Evolutionary conservation across 37 sponge, comb jelly and placozoan genomes (phyloP).

Genomic region (Theonella swinhoei): DNA sequence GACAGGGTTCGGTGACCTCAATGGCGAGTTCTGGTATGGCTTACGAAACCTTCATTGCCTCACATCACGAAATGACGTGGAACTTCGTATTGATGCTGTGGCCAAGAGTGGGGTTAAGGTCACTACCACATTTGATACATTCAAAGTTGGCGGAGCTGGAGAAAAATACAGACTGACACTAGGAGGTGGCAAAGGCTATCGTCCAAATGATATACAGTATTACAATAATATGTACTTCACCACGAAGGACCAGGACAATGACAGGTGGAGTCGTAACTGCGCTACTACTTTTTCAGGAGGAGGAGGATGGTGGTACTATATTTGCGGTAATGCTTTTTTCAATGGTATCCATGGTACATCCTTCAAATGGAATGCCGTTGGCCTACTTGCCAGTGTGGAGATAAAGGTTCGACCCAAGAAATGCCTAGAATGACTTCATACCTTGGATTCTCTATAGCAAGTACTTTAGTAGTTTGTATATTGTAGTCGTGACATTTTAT

Average conservation of each 20-base stretch:
- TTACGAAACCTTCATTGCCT: slow-evolving; percentile 31
- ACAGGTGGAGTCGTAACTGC: slow-evolving; percentile 6
- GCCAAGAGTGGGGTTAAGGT: not conserved
- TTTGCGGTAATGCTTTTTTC: slow-evolving; percentile 9
- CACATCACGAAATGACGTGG: not conserved
- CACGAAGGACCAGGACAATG: slow-evolving; percentile 25
- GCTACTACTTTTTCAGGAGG: not conserved
- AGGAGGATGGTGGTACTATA: slow-evolving; percentile 35
- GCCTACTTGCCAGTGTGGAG: slow-evolving; percentile 4
- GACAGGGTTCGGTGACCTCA: slow-evolving; percentile 30
- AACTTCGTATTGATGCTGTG: not conserved
- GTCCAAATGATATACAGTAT: no score
- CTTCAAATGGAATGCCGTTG: not conserved
- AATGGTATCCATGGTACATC: not conserved
- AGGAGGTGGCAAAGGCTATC: slow-evolving; percentile 12
- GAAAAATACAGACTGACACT: slow-evolving; percentile 10
- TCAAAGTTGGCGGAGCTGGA: slow-evolving; percentile 12
- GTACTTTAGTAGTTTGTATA: no score
- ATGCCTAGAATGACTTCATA: no score
- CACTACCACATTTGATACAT: not conserved
- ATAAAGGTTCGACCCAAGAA: slow-evolving; percentile 1
- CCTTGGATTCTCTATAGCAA: no score
- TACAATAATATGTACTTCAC: no score
- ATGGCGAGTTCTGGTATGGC: slow-evolving; percentile 25
- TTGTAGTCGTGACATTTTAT: no score